phyloP scores from a whole-genome alignment of 2,113 vertebrate species.

The Gila orcuttii region DNA sequence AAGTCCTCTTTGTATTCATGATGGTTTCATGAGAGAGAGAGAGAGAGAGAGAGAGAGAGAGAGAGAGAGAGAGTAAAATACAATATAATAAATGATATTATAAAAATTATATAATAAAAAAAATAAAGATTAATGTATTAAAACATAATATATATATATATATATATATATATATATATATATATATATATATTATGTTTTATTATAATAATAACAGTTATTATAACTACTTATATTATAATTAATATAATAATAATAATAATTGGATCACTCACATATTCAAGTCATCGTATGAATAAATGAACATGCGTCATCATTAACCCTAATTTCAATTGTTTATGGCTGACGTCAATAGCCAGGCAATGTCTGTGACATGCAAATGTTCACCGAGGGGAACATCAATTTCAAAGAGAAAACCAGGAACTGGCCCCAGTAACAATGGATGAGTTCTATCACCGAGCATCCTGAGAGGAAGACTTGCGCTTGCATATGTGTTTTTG shows the following conservation, averaged over 20 bases:
- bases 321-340: background rate
- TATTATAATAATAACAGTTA: no score
- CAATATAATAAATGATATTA: no score
- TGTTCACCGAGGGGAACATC: background rate
- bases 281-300: background rate
- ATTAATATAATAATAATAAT: background rate
- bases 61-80: no score
- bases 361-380: background rate
- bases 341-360: constrained; percentile 12
- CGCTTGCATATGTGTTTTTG: background rate
- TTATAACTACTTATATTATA: no score
- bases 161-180: no score
- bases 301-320: background rate
- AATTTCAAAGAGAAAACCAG: constrained; percentile 5
- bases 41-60: no score
- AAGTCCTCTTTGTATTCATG: no score
- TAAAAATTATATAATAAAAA: no score
- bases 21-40: no score
- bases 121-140: no score
- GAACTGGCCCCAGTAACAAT: constrained; percentile 7
- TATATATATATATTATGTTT: no score
- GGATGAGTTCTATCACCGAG: background rate
- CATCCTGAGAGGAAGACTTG: constrained; percentile 19
- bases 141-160: no score
- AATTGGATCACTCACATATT: background rate